Evolutionary conservation across 2,888 invertebrate species (phyloP).

Genomic region (Eudemis profundana): DNA sequence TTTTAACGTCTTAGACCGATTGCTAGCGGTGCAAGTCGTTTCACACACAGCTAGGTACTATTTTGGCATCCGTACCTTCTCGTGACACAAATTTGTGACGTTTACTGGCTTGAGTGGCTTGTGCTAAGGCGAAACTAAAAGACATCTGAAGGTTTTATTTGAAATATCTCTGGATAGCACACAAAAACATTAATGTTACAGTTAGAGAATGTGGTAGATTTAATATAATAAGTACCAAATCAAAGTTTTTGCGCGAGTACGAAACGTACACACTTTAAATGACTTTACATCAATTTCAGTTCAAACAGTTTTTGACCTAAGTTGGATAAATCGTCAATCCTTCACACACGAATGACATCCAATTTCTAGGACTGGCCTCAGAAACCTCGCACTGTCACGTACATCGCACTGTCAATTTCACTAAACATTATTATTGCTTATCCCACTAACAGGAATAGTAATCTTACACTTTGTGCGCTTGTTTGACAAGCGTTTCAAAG

Average conservation of each 20-base stretch:
- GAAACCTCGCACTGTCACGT: slow-evolving; percentile 7
- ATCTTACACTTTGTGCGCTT: slow-evolving; percentile 76
- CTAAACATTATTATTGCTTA: slow-evolving; percentile 64
- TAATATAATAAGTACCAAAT: neutral
- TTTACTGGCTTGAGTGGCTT: slow-evolving; percentile 13
- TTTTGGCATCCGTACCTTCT: neutral
- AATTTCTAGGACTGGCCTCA: slow-evolving; percentile 13
- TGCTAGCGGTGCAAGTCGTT: neutral
- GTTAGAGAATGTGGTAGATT: neutral
- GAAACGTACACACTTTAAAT: neutral
- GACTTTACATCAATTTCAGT: slow-evolving; percentile 2
- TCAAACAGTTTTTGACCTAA: neutral
- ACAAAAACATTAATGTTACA: slow-evolving; percentile 11
- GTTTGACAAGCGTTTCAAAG: slow-evolving; percentile 81
- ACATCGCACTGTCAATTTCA: slow-evolving; percentile 51
- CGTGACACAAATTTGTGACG: slow-evolving; percentile 26
- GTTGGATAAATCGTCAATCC: neutral
- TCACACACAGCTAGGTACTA: neutral
- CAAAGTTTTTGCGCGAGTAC: neutral
- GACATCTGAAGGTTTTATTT: slow-evolving; percentile 26
- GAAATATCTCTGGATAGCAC: slow-evolving; percentile 19
- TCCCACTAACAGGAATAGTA: slow-evolving; percentile 65
- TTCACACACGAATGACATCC: neutral
- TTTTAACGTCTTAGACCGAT: neutral
- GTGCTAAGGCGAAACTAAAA: slow-evolving; percentile 16